phyloP scores from a whole-genome alignment of 2,113 vertebrate species.

The Guaruba guarouba region DNA sequence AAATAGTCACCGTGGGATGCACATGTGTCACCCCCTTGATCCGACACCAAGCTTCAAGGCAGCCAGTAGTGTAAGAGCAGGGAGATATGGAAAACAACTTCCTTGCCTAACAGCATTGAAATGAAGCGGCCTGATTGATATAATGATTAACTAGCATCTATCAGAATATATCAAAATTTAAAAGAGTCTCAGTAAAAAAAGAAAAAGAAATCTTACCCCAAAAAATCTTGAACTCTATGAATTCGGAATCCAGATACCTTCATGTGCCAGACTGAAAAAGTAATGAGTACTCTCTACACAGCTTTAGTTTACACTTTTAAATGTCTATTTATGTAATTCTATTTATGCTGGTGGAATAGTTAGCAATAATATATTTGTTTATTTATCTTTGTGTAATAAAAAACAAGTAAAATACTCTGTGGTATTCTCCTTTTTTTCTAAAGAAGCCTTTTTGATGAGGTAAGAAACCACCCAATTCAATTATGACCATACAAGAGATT shows the following conservation, averaged over 20 bases:
- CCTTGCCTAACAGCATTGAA: fast-evolving
- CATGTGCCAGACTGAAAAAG: background rate
- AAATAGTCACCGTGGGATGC: constrained; percentile 71
- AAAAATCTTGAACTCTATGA: fast-evolving
- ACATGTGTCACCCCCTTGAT: constrained; percentile 69
- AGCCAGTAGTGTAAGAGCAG: background rate
- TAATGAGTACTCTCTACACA: background rate
- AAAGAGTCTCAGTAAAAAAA: background rate
- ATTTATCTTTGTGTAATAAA: constrained; percentile 49
- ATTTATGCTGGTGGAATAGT: constrained; percentile 8
- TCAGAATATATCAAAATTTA: background rate
- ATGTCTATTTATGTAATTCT: constrained; percentile 34
- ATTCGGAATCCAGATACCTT: background rate
- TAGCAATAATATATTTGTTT: background rate
- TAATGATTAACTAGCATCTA: background rate
- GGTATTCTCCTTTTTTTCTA: background rate
- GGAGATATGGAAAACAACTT: fast-evolving
- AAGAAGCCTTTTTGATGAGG: background rate
- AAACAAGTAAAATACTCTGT: background rate
- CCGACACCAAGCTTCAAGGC: background rate
- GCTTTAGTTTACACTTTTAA: background rate
- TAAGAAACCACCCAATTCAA: background rate
- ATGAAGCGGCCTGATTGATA: background rate
- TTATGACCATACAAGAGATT: background rate
- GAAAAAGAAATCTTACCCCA: fast-evolving